Conservation (phyloP, 2,113 vertebrate species). For the Lethenteron camtschaticum region DNA sequence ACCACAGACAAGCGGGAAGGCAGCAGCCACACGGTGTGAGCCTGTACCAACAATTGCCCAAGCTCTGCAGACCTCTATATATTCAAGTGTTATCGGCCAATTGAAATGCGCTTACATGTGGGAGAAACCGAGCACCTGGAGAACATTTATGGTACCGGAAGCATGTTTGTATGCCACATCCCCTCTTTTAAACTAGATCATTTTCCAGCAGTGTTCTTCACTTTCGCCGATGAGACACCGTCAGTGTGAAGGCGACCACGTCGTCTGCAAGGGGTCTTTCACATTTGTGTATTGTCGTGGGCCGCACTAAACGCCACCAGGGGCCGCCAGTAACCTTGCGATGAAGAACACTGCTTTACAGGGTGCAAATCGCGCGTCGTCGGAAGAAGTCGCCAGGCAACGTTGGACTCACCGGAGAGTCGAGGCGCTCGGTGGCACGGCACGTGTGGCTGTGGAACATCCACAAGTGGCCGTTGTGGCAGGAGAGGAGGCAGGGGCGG, state of each 20-base stretch:
- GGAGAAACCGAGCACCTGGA: too few relatives aligned
- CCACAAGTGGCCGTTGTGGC: constrained; percentile 96
- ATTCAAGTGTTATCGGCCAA: too few relatives aligned
- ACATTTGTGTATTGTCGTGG: neutral
- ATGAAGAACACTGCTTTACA: neutral
- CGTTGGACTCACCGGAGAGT: constrained; percentile 39
- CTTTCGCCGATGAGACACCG: neutral
- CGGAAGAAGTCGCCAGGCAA: constrained; percentile 4
- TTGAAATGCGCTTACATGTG: too few relatives aligned
- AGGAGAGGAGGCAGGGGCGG: constrained; percentile 78
- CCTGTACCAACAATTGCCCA: too few relatives aligned
- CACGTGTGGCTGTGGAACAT: constrained; percentile 89
- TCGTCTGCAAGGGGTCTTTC: neutral
- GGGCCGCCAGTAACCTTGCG: neutral
- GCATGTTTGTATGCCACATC: too few relatives aligned
- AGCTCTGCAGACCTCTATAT: too few relatives aligned
- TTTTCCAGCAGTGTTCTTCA: too few relatives aligned
- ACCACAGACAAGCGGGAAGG: too few relatives aligned
- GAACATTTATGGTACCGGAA: too few relatives aligned
- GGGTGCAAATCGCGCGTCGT: neutral
- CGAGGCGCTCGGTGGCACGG: constrained; percentile 53
- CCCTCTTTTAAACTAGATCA: too few relatives aligned
- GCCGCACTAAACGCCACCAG: neutral
- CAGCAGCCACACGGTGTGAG: too few relatives aligned
- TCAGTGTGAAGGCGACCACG: neutral